phyloP scores from a whole-genome alignment of 2,113 vertebrate species.

The Numenius arquata region DNA sequence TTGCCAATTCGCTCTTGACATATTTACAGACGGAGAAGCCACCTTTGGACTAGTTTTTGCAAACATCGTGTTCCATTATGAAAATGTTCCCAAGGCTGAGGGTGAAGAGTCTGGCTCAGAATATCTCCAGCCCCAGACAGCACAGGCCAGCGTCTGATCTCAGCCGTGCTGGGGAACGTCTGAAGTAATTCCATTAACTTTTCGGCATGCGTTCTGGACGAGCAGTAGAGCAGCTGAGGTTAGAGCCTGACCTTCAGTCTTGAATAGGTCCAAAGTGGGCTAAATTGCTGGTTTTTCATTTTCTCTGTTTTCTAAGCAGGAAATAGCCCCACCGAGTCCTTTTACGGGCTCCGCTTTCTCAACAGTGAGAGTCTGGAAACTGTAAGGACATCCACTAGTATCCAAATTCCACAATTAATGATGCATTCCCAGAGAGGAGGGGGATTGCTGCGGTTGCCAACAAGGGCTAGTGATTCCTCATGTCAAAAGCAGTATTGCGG shows the following conservation, averaged over 20 bases:
- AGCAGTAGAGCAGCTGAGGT: background rate
- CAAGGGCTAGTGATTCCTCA: background rate
- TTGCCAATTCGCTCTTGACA: conserved; percentile 47
- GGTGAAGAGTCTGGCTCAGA: conserved; percentile 37
- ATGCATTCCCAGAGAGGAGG: background rate
- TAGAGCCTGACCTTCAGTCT: conserved; percentile 12
- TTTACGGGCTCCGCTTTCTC: conserved; percentile 5
- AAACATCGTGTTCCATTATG: conserved; percentile 13
- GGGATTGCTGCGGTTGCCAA: background rate
- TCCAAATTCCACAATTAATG: conserved; percentile 40
- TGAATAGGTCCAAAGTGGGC: background rate
- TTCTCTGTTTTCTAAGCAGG: conserved; percentile 31
- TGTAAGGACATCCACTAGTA: background rate
- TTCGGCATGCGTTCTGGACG: background rate
- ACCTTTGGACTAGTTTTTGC: conserved; percentile 56
- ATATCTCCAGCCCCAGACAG: conserved; percentile 17
- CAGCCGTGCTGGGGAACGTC: background rate
- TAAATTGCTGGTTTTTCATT: background rate
- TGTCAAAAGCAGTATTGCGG: background rate
- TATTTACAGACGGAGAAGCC: conserved; percentile 55
- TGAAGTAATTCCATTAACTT: conserved; percentile 37
- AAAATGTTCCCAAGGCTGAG: conserved; percentile 32
- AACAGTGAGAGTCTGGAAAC: conserved; percentile 30
- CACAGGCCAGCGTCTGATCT: conserved; percentile 36
- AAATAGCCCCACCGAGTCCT: background rate